Evolutionary conservation across 1,140 invertebrate species (phyloP).

Genomic region (Bombus fervidus): DNA sequence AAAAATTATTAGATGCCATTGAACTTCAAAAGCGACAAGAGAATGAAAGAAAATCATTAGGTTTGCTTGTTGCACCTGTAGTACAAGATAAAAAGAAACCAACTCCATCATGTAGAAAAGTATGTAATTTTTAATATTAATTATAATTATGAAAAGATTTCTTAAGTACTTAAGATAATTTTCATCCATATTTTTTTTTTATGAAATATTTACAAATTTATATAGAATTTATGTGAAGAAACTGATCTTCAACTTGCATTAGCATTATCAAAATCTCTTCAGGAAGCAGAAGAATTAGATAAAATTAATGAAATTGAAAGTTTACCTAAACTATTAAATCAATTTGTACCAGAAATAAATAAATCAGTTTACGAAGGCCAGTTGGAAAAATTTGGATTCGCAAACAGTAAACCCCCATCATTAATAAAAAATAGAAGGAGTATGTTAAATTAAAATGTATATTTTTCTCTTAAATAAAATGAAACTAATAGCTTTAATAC

Average conservation of each 20-base stretch:
- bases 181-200: neutral
- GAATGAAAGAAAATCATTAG: conserved; percentile 80
- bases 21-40: conserved; percentile 81
- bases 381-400: conserved; percentile 78
- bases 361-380: conserved; percentile 22
- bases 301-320: conserved; percentile 73
- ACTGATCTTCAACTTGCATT: conserved; percentile 80
- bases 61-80: conserved; percentile 76
- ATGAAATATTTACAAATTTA: conserved; percentile 28
- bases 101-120: conserved; percentile 60
- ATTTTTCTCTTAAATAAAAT: conserved; percentile 10
- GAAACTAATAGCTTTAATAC: neutral
- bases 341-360: conserved; percentile 56
- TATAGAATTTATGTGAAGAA: conserved; percentile 74
- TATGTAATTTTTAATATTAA: conserved; percentile 54
- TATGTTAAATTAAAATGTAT: conserved; percentile 52
- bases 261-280: conserved; percentile 81
- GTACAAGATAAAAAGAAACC: conserved; percentile 69
- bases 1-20: conserved; percentile 79
- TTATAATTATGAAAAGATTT: neutral
- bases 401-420: conserved; percentile 66
- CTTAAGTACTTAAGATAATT: conserved; percentile 3
- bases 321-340: conserved; percentile 58
- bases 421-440: conserved; percentile 68
- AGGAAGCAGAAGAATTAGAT: conserved; percentile 77